Percentiles rank a stretch among this genome's conserved stretches.
phyloP scores from a whole-genome alignment of 2,797 vertebrate species.

The Taeniopygia guttata region DNA sequence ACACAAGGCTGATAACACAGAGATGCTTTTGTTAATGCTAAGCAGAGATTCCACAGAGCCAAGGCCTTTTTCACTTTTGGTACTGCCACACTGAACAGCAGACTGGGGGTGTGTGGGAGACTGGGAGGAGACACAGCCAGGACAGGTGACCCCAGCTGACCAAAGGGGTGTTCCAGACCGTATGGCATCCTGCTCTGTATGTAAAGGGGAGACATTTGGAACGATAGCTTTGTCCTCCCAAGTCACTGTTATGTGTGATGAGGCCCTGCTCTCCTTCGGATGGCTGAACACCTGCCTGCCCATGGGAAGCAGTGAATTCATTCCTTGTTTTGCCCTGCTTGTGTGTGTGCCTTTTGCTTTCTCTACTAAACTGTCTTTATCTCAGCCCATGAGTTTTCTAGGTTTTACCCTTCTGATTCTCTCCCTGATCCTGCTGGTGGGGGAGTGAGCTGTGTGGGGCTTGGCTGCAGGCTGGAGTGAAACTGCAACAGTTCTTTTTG shows the following conservation, averaged over 20 bases:
- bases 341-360: background rate
- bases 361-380: background rate
- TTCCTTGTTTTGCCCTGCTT: background rate
- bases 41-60: background rate
- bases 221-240: background rate
- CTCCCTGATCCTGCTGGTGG: accelerated
- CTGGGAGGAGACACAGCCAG: background rate
- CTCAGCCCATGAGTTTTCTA: background rate
- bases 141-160: background rate
- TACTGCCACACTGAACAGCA: background rate
- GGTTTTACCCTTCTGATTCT: background rate
- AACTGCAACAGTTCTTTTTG: background rate
- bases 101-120: background rate
- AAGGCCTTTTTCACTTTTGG: background rate
- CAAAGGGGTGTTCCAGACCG: background rate
- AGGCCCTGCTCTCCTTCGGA: background rate
- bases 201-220: background rate
- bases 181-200: background rate
- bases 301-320: background rate
- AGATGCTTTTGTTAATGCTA: background rate
- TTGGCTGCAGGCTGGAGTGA: background rate
- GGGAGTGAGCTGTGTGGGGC: background rate
- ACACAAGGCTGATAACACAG: background rate
- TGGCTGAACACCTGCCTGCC: background rate
- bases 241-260: background rate